A percentile compares a stretch with the other conserved stretches of the same genome.
phyloP scores from a whole-genome alignment of 2,113 vertebrate genomes.

The Chaetura pelagica region DNA sequence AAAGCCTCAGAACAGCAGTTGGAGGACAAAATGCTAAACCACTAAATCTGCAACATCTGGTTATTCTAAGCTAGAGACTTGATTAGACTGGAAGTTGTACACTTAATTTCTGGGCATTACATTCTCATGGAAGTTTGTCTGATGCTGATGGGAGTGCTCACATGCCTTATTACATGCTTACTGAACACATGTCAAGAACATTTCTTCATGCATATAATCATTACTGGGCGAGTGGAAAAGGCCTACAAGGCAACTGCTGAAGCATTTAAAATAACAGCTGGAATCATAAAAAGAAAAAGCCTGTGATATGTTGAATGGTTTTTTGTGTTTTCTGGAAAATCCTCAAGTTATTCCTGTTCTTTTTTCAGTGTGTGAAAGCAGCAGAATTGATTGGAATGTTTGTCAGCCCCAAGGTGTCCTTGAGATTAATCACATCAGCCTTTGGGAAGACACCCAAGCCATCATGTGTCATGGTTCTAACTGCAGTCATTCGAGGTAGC shows the following conservation, averaged over 20 bases:
- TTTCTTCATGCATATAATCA: background rate
- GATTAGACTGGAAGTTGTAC: background rate
- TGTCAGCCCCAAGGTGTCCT: slow-evolving; percentile 85
- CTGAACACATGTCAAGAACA: background rate
- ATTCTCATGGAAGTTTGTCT: slow-evolving; percentile 2
- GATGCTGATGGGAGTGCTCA: background rate
- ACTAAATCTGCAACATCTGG: slow-evolving; percentile 10
- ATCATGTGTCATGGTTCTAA: slow-evolving; percentile 84
- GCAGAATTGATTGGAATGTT: slow-evolving; percentile 89
- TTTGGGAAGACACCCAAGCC: slow-evolving; percentile 78
- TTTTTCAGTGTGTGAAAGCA: slow-evolving; percentile 81
- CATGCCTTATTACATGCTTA: background rate
- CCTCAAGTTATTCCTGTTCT: background rate
- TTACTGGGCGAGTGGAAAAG: slow-evolving; percentile 8
- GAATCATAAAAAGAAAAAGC: background rate
- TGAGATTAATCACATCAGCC: slow-evolving; percentile 84
- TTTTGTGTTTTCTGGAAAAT: background rate
- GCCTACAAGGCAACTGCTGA: slow-evolving; percentile 27
- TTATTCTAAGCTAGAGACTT: background rate
- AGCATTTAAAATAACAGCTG: slow-evolving; percentile 21
- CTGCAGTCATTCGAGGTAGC: slow-evolving; percentile 83
- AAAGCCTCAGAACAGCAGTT: background rate
- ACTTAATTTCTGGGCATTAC: background rate
- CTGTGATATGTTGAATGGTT: background rate
- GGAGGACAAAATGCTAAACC: background rate